These are phyloP conservation scores for Tinea pellionella DNA, from an alignment of 2,888 invertebrate species.

Conservation along the genomic window DNA sequence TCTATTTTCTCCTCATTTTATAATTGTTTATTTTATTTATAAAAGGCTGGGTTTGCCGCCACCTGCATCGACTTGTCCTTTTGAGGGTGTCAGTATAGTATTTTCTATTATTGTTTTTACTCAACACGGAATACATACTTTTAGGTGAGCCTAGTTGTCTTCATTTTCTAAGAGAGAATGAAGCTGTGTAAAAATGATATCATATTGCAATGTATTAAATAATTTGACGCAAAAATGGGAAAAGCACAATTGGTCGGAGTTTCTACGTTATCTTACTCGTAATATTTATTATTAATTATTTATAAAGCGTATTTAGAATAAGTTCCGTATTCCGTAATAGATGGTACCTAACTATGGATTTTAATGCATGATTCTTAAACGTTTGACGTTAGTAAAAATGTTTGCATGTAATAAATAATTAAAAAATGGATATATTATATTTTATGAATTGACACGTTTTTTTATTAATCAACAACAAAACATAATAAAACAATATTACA, in stretches of 20 bases:
- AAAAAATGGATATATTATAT: neutral
- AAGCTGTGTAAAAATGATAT: no score
- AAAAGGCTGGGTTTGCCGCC: no score
- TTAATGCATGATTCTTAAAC: neutral
- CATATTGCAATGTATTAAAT: neutral
- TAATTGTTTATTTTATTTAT: no score
- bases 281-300: conserved; percentile 1
- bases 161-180: no score
- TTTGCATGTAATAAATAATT: neutral
- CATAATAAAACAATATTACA: neutral
- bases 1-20: no score
- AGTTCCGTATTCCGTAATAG: neutral
- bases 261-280: conserved; percentile 1
- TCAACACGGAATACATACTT: no score
- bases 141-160: no score
- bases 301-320: conserved; percentile 11
- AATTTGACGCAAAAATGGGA: neutral
- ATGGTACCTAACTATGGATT: neutral
- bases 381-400: neutral
- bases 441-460: neutral
- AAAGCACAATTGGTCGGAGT: neutral
- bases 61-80: no score
- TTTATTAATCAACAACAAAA: neutral
- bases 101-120: no score
- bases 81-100: no score